Base-by-base conservation (phyloP, 2,113 vertebrate genomes). In the Falcunculus frontatus region DNA sequence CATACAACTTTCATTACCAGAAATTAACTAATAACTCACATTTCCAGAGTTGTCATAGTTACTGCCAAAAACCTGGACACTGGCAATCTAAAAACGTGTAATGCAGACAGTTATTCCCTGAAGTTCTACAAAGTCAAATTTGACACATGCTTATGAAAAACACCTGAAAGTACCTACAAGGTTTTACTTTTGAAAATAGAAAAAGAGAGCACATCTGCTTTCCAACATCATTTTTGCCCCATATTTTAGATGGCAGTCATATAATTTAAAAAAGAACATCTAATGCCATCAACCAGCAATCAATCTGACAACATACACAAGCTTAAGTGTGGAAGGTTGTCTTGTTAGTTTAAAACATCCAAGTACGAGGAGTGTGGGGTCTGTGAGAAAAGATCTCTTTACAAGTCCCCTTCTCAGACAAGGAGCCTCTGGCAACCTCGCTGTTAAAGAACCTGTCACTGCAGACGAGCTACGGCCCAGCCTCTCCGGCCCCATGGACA, bases 401-500 rank as follows among this genome's bases (percentile, higher is more conserved):
- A 9, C 7, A n/a, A 67, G 78, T 8, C 46, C 69, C 33, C 6
- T 63, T 83, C 57, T 30, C 29, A 44, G 42, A 46, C 0, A 1
- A 23, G 25, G 47, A 62, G 59, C 30, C 63, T 56, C 76, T 37
- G 68, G 56, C 42, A 74, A 33, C 35, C 29, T 15, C 1, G 4
- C 53, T 42, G 53, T 15, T 53, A 8, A 30, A 49, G 53, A 90
- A 21, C 32, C 49, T 69, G 79, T n/a, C 75, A 26, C 42, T 79
- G 85, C 73, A n/a, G 90, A 57, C 5, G 15, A 62, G 70, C 27
- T 20, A 1, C 7, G 67, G 47, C 30, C 49, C 52, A 39, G 63
- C 47, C 64, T 25, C 33, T 39, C 23, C 0, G 8, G 49, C n/a
- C 74, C 4, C 0, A 30, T 0, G 13, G 39, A 50, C 5, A 78